Conservation (phyloP, 1,140 invertebrate species). For the Heliothis virescens region DNA sequence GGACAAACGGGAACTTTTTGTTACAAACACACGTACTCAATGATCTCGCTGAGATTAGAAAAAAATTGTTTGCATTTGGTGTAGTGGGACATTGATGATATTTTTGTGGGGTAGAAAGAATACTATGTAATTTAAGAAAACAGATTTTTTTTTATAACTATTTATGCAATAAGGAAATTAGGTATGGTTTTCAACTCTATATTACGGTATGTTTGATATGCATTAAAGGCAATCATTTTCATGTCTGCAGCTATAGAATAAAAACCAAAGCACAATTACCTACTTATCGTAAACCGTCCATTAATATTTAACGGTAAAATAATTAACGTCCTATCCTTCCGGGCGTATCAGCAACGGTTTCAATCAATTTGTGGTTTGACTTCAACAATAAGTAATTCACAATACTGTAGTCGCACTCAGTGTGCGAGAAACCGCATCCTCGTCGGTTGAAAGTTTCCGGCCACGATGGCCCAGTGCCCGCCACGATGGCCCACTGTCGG, state of each 20-base stretch:
- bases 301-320: not conserved
- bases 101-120: not conserved
- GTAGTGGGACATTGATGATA: not conserved
- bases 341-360: slow-evolving; percentile 8
- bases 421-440: slow-evolving; percentile 40
- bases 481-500: not conserved
- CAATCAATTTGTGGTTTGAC: slow-evolving; percentile 37
- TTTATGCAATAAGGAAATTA: no score
- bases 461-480: slow-evolving; percentile 2
- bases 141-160: no score
- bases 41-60: slow-evolving; percentile 2
- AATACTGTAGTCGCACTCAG: not conserved
- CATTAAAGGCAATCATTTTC: no score
- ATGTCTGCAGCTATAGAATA: no score
- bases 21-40: not conserved
- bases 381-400: slow-evolving; percentile 13
- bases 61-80: slow-evolving; percentile 22
- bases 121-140: no score
- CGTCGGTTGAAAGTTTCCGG: slow-evolving; percentile 8
- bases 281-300: not conserved
- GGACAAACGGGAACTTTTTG: slow-evolving; percentile 18
- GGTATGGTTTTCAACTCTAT: no score
- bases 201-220: no score
- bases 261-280: no score
- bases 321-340: slow-evolving; percentile 11